Percentiles rank a stretch among this genome's conserved stretches.
These are phyloP conservation scores for Bombus cullumanus DNA, from an alignment of 1,140 invertebrate species.

Conservation along the genomic window DNA sequence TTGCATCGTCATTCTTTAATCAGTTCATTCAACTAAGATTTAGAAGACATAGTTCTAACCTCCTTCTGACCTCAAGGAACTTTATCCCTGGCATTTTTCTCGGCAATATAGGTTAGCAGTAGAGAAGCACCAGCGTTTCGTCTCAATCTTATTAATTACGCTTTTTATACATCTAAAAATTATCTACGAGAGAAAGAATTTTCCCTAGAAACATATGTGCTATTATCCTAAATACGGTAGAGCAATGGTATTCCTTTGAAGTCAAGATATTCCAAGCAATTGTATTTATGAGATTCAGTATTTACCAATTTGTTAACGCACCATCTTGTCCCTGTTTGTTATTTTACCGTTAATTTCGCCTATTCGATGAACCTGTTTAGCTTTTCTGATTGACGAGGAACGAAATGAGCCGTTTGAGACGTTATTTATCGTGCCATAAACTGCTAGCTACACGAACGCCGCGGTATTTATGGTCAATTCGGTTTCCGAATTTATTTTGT, in stretches of 20 bases:
- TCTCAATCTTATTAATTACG: background rate
- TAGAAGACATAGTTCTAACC: background rate
- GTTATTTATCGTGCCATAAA: conserved; percentile 57
- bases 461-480: conserved; percentile 56
- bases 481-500: conserved; percentile 48
- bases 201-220: background rate
- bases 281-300: background rate
- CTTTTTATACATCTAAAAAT: background rate
- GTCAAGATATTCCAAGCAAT: background rate
- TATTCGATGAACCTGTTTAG: background rate
- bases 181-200: background rate
- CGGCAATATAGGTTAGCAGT: background rate
- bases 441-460: background rate
- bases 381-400: background rate
- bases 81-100: background rate
- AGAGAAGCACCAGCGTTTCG: background rate
- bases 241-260: background rate
- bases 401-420: background rate
- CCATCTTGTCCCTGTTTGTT: background rate
- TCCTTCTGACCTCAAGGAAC: background rate
- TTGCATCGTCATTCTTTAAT: background rate
- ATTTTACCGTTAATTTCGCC: background rate
- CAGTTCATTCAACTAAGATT: background rate
- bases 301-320: too few relatives aligned
- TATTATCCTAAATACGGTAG: background rate